Conservation (phyloP, 2,797 vertebrate genomes). For the Lutjanus campechanus region DNA sequence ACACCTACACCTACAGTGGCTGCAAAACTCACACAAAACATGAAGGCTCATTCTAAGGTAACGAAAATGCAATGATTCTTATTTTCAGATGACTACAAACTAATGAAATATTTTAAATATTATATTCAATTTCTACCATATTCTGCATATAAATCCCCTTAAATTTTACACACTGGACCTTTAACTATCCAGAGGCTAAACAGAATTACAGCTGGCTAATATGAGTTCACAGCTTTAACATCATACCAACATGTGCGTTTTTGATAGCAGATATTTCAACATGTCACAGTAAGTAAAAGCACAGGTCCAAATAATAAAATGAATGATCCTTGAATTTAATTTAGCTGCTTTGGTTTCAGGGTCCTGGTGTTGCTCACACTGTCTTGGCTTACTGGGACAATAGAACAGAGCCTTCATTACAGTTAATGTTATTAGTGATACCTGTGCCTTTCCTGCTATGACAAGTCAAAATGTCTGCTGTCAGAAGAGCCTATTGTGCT, state of each 20-base stretch:
- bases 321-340: not conserved
- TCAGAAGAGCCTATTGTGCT: not conserved
- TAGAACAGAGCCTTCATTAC: not conserved
- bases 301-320: too few species aligned
- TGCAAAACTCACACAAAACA: too few species aligned
- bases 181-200: not conserved
- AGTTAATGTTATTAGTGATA: not conserved
- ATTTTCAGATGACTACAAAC: too few species aligned
- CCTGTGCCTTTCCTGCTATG: constrained; percentile 9
- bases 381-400: not conserved
- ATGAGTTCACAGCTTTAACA: not conserved
- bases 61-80: too few species aligned
- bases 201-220: not conserved
- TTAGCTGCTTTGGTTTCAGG: not conserved
- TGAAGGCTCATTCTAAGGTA: too few species aligned
- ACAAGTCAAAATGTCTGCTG: constrained; percentile 1
- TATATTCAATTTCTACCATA: too few species aligned
- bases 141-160: too few species aligned
- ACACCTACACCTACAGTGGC: too few species aligned
- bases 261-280: not conserved
- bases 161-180: too few species aligned
- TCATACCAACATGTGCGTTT: not conserved
- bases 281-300: not conserved
- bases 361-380: not conserved
- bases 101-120: too few species aligned